Evolutionary conservation across 2,797 vertebrate species (phyloP).

Genomic region (Phrynocephalus guinanensis): DNA sequence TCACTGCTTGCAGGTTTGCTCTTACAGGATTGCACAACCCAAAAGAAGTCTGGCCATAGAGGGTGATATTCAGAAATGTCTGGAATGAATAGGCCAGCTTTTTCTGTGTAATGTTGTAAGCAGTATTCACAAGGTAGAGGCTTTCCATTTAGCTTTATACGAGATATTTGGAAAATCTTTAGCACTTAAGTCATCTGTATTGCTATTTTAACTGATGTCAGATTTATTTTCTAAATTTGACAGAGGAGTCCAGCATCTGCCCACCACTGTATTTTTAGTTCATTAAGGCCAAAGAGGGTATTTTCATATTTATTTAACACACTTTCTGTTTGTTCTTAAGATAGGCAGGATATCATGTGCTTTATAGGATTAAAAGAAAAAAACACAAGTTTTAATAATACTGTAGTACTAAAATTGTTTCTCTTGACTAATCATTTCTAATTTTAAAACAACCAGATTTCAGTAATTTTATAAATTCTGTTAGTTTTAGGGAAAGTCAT

Average conservation of each 20-base stretch:
- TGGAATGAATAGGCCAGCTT: too few relatives aligned
- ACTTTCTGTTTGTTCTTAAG: neutral
- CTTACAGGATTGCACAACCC: too few relatives aligned
- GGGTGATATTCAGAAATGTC: too few relatives aligned
- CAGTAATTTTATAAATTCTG: neutral
- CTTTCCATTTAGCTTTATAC: neutral
- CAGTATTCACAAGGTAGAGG: neutral
- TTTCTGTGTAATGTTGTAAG: neutral
- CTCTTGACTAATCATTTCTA: neutral
- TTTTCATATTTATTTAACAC: neutral
- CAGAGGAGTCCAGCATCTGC: neutral
- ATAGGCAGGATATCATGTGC: neutral
- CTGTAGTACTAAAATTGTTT: neutral
- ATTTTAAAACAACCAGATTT: slow-evolving; percentile 15
- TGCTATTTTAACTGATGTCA: neutral
- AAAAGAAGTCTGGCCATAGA: too few relatives aligned
- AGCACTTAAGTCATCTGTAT: neutral
- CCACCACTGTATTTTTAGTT: neutral
- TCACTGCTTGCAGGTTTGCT: too few relatives aligned
- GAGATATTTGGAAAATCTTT: neutral
- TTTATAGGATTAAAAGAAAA: neutral
- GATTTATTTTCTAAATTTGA: neutral
- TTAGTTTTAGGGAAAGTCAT: neutral
- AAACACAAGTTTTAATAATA: neutral
- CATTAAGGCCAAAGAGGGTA: neutral